Evolutionary conservation across 2,888 invertebrate species (phyloP).

Genomic region (Pseudococcus viburni): DNA sequence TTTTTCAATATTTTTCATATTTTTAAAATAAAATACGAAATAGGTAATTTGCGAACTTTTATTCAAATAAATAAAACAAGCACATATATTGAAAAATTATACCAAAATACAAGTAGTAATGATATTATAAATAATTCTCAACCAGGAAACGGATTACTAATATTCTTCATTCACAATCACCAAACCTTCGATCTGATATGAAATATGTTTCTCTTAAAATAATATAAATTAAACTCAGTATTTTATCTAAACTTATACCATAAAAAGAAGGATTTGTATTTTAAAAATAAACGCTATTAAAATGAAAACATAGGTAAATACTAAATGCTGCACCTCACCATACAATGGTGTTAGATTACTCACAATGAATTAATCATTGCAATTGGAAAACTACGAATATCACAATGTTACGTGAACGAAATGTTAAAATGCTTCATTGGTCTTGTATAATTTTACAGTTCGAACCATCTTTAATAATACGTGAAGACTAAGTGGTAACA

Average conservation of each 20-base stretch:
- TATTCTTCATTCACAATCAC: neutral
- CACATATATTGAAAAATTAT: neutral
- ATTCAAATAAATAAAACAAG: neutral
- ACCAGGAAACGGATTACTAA: neutral
- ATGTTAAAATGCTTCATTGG: neutral
- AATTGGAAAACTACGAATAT: neutral
- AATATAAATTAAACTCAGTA: neutral
- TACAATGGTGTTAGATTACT: neutral
- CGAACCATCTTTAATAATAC: neutral
- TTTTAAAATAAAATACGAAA: neutral
- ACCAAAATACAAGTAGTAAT: neutral
- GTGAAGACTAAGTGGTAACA: slow-evolving; percentile 7
- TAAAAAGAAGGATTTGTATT: neutral
- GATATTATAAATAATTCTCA: neutral
- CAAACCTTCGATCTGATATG: neutral
- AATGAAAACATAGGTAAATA: neutral
- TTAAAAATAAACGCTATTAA: neutral
- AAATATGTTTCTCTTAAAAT: neutral
- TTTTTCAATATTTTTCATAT: neutral
- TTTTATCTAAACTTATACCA: neutral
- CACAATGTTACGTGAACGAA: slow-evolving; percentile 13
- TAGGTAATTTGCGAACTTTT: neutral
- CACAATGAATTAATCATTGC: neutral
- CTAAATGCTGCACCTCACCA: slow-evolving; percentile 2
- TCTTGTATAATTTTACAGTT: neutral